These are phyloP conservation scores for Sminthurides aquaticus DNA, from an alignment of 2,888 invertebrate species.

Conservation along the genomic window DNA sequence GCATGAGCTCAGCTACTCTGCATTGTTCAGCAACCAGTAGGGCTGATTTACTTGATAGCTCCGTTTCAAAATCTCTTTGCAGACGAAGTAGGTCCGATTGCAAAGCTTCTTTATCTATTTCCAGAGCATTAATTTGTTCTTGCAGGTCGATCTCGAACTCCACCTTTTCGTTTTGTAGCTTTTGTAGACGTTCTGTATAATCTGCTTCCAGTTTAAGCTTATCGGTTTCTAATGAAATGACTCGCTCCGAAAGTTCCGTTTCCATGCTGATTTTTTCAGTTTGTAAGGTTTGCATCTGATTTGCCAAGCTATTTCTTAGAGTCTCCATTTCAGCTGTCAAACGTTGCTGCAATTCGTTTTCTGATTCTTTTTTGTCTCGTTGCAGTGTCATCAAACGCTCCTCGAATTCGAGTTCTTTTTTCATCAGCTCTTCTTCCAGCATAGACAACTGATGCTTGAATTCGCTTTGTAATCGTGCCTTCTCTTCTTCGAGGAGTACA, in stretches of 20 bases:
- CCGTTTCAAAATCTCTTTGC: neutral
- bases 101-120: neutral
- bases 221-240: neutral
- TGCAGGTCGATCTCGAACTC: neutral
- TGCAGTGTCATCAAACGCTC: neutral
- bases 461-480: neutral
- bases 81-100: neutral
- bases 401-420: neutral
- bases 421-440: neutral
- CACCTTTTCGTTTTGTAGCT: neutral
- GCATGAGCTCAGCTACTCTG: neutral
- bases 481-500: neutral
- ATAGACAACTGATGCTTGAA: neutral
- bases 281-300: neutral
- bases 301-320: neutral
- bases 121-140: neutral
- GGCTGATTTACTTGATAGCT: neutral
- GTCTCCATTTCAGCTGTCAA: neutral
- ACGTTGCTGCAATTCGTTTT: neutral
- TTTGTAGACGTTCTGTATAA: neutral
- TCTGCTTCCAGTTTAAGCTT: neutral
- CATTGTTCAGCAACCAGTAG: neutral
- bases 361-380: neutral
- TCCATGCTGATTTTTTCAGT: neutral
- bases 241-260: neutral